A percentile compares a stretch with the other conserved stretches of the same genome.
Evolutionary conservation across 2,113 vertebrate species (phyloP).

Genomic region (Macrotis lagotis): DNA sequence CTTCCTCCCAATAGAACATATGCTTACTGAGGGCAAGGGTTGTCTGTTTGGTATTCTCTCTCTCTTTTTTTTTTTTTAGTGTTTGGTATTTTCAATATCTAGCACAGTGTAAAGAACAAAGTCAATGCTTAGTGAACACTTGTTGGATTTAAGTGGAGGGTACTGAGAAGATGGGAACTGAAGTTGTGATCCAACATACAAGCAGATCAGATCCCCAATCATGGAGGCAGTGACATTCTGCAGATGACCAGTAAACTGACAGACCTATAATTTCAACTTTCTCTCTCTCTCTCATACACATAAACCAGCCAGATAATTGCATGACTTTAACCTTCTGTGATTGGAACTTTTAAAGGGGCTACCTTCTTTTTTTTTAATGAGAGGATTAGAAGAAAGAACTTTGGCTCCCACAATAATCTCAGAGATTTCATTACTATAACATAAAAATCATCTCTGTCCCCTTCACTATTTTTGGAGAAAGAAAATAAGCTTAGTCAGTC

Average conservation of each 20-base stretch:
- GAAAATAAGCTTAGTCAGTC: slow-evolving; percentile 23
- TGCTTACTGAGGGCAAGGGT: neutral
- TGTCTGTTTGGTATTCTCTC: neutral
- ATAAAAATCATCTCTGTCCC: neutral
- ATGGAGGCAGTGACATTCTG: neutral
- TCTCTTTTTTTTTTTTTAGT: neutral
- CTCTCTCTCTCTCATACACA: no score
- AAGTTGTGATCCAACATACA: neutral
- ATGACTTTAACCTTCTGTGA: neutral
- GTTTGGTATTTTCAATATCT: neutral
- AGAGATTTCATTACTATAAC: neutral
- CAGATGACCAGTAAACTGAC: neutral
- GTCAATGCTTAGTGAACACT: neutral
- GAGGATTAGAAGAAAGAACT: neutral
- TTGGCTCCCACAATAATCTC: neutral
- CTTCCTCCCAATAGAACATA: neutral
- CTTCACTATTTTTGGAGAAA: neutral
- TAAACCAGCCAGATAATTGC: neutral
- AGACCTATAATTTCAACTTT: neutral
- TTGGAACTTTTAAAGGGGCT: neutral
- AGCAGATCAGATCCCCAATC: neutral
- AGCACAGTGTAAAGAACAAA: neutral
- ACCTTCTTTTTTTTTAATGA: neutral
- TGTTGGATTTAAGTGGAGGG: neutral
- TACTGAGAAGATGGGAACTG: neutral